Evolutionary conservation across 2,888 invertebrate genomes (phyloP).

Genomic region (Tenodera sinensis): DNA sequence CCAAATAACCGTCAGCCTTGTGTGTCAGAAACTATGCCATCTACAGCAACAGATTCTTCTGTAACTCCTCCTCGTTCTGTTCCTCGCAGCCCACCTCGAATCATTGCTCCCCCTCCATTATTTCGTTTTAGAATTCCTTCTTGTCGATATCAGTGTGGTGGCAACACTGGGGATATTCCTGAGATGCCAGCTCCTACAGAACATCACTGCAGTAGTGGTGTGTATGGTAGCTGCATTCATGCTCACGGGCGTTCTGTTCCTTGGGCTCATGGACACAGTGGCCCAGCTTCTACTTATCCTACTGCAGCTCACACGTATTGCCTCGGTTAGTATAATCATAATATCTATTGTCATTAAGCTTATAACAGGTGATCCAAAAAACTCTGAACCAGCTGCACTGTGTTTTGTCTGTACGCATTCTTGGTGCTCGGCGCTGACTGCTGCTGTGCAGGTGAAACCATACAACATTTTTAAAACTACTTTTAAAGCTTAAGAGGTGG

Average conservation of each 20-base stretch:
- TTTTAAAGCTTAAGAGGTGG: no score
- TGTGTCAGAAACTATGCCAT: not conserved
- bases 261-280: not conserved
- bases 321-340: conserved; percentile 6
- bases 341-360: no score
- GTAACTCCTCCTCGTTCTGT: not conserved
- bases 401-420: no score
- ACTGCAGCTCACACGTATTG: conserved; percentile 12
- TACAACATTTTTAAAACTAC: no score
- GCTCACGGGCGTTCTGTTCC: conserved; percentile 11
- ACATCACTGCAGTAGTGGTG: conserved; percentile 10
- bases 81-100: conserved; percentile 18
- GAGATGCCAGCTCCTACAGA: conserved; percentile 7
- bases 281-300: conserved; percentile 14
- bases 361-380: no score
- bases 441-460: no score
- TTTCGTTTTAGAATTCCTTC: conserved; percentile 26
- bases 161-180: not conserved
- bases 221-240: conserved; percentile 24
- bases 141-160: conserved; percentile 29
- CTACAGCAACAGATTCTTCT: not conserved
- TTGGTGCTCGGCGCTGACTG: no score
- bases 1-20: not conserved
- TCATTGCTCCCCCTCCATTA: conserved; percentile 20
- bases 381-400: no score